Percentiles rank a stretch among this genome's conserved stretches.
Conservation (phyloP, 2,888 invertebrate species). For the Archips xylosteana region DNA sequence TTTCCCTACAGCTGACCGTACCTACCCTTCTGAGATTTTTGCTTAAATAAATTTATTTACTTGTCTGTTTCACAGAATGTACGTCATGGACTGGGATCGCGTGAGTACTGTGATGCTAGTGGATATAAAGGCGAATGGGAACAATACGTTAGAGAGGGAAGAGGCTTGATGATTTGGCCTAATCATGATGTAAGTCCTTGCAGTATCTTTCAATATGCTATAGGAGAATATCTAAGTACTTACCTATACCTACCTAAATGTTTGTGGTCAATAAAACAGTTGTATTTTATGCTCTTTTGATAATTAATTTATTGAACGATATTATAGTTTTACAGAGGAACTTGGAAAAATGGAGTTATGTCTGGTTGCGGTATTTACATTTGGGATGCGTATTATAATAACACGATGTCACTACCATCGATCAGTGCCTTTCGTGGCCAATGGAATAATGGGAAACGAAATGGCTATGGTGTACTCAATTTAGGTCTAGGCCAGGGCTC, state of each 20-base stretch:
- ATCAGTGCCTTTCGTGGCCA: slow-evolving; percentile 81
- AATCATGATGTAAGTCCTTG: slow-evolving; percentile 83
- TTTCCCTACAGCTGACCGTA: too few relatives aligned
- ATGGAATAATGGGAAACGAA: slow-evolving; percentile 83
- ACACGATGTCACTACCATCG: slow-evolving; percentile 81
- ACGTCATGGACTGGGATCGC: slow-evolving; percentile 72
- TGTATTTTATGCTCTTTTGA: not conserved
- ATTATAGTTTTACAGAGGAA: slow-evolving; percentile 84
- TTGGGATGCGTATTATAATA: slow-evolving; percentile 84
- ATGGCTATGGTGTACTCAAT: slow-evolving; percentile 79
- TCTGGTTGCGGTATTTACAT: slow-evolving; percentile 86
- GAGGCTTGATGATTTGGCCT: slow-evolving; percentile 86
- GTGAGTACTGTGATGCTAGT: slow-evolving; percentile 70
- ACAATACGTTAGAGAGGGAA: slow-evolving; percentile 80
- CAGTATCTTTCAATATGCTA: not conserved
- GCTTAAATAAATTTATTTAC: not conserved
- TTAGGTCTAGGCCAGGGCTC: slow-evolving; percentile 84
- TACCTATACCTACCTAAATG: too few relatives aligned
- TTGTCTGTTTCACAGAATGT: slow-evolving; percentile 62
- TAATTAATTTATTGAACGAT: slow-evolving; percentile 12
- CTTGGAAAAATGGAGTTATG: slow-evolving; percentile 85
- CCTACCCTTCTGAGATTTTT: not conserved
- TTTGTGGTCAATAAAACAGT: not conserved
- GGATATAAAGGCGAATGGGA: slow-evolving; percentile 86
- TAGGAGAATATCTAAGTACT: too few relatives aligned